Evolutionary conservation across 2,797 vertebrate genomes (phyloP), one percentile per base, ranked within the genome.

Genomic region (Vireo griseus): DNA sequence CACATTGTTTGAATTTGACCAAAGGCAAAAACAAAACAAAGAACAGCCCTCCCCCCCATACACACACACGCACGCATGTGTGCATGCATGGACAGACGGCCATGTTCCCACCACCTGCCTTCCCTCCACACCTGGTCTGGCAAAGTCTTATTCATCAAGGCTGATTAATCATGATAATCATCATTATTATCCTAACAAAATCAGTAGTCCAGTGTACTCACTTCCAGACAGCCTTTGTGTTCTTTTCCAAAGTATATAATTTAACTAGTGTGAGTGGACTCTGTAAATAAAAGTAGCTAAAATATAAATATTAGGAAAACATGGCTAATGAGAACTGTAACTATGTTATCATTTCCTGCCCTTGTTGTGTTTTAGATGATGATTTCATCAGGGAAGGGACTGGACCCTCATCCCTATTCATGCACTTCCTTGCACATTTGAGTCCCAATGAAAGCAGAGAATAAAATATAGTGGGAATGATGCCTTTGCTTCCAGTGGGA

Each of bases 1-100:
- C 82, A 86, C 86, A 86, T 92, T 94, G 94, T 96, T 95, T 93
- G 95, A 94, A 93, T 97, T 91, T 96, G 96, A 97, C 97, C 96
- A 94, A 94, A 97, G 95, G 94, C 97, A 94, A 97, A 97, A 97
- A 83, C 95, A 96, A 97, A 95, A 96, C 92, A 95, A 92, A 95
- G 95, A 90, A 37, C 69, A 88, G 0, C 31, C 63, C 68, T 61
- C 45, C 42, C 54, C 61, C 51, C 54, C 31, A 11, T 9, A 12
- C 10, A 12, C 37, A 63, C 35, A 35, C 68, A 75, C 7, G 2
- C 47, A 66, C 2, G 4, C 58, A 45, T 2, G 39, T 35, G 25
- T 92, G 68, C 73, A 17, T 86, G 93, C 88, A 52, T 6, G 85
- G 95, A 68, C 72, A 61, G 83, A 47, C 48, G 67, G 40, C 52